Evolutionary conservation across 2,113 vertebrate genomes (phyloP), one percentile per base, ranked within the genome.

Genomic region (Sisor rabdophorus): DNA sequence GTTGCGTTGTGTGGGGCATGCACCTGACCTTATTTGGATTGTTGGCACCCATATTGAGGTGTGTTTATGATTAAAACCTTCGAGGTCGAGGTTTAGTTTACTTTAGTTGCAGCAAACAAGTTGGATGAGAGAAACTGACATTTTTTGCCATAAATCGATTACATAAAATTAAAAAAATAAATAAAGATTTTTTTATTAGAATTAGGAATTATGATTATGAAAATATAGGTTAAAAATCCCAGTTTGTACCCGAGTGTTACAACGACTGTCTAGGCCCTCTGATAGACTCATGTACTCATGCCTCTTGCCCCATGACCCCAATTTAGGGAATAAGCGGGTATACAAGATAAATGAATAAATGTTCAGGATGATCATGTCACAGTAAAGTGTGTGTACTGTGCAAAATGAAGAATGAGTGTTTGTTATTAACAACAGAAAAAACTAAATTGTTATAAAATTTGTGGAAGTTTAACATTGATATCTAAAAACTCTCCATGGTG

Each of bases 291-390:
- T n/a, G n/a, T n/a, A n/a, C n/a, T n/a, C n/a, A n/a, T n/a, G n/a
- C n/a, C n/a, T n/a, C n/a, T n/a, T n/a, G 54, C 79, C 67, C 58
- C 64, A 81, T 80, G 12, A 80, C 81, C 81, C 69, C 80, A 12
- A 80, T 81, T 82, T 65, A 48, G 54, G 76, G 83, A 82, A 82
- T 28, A 15, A 58, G 26, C 13, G 24, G 11, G 2, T 60, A 17
- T 17, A 28, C 32, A 36, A 17, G 30, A 8, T 32, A 10, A 30
- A 20, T n/a, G 5, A 24, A 26, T 1, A 20, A 2, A 16, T 13
- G 9, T 20, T 63, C 3, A 19, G 17, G 26, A 9, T 63, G 60
- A 1, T 44, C 1, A 63, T 1, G 60, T 11, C 36, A 36, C 36
- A 64, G 61, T 64, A 2, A n/a, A 63, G 32, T 36, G 11, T n/a